These are phyloP conservation scores for Tineola bisselliella DNA, from an alignment of 2,888 invertebrate species.

Conservation along the genomic window DNA sequence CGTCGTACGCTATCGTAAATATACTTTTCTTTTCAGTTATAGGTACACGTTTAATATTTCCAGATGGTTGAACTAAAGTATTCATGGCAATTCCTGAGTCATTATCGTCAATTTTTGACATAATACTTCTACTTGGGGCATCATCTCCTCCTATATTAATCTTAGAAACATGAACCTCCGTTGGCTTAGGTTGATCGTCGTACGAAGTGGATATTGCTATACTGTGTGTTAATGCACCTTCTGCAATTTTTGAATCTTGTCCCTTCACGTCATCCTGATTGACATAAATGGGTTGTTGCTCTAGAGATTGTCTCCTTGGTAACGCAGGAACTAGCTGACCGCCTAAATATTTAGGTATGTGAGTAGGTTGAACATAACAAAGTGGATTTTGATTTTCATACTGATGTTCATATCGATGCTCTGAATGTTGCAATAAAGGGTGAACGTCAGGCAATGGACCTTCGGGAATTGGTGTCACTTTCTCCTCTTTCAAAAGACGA, in stretches of 20 bases:
- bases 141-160: constrained; percentile 58
- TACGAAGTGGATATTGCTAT: constrained; percentile 58
- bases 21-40: constrained; percentile 91
- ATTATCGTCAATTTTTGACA: constrained; percentile 70
- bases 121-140: constrained; percentile 28
- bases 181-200: constrained; percentile 38
- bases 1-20: constrained; percentile 92
- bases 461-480: constrained; percentile 57
- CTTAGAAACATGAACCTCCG: constrained; percentile 69
- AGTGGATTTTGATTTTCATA: constrained; percentile 65
- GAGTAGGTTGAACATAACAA: constrained; percentile 66
- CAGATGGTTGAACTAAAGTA: constrained; percentile 59
- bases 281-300: constrained; percentile 58
- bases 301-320: constrained; percentile 36
- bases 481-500: constrained; percentile 55
- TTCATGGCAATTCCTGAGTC: constrained; percentile 84
- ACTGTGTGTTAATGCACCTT: constrained; percentile 54
- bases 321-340: constrained; percentile 57
- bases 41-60: constrained; percentile 70
- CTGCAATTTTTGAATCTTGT: constrained; percentile 37
- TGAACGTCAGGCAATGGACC: constrained; percentile 64
- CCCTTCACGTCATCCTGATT: constrained; percentile 55
- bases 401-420: constrained; percentile 77
- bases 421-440: constrained; percentile 80
- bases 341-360: constrained; percentile 71